phyloP scores from a whole-genome alignment of 2,113 vertebrate species.

The Catharus bicknelli region DNA sequence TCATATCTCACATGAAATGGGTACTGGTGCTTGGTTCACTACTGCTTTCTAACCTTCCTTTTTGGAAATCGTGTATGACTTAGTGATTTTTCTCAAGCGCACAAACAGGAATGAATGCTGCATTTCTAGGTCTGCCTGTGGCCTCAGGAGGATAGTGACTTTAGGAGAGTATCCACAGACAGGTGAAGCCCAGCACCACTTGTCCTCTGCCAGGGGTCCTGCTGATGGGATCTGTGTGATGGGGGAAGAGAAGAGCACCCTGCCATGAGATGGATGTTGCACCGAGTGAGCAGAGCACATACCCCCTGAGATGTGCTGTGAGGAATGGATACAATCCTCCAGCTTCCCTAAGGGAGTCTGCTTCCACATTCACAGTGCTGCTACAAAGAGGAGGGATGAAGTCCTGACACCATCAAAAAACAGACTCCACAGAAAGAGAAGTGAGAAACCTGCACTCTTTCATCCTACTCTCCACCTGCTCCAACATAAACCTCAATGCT shows the following conservation, averaged over 20 bases:
- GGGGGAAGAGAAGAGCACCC: not conserved
- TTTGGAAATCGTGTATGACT: not conserved
- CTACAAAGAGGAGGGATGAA: not conserved
- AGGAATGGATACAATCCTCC: not conserved
- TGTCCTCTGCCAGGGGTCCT: not conserved
- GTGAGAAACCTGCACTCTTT: not conserved
- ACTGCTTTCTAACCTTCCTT: not conserved
- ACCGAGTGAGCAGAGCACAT: not conserved
- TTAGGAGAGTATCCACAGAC: not conserved
- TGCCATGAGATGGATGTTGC: not conserved
- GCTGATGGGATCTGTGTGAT: not conserved
- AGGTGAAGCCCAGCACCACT: not conserved
- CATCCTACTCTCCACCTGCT: not conserved
- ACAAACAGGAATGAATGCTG: not conserved
- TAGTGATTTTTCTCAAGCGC: not conserved
- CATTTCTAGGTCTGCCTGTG: not conserved
- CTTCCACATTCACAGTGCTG: fast-evolving
- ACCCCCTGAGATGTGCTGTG: not conserved
- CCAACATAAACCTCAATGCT: not conserved
- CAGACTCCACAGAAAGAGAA: not conserved
- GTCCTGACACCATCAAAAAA: not conserved
- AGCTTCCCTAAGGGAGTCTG: not conserved
- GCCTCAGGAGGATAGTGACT: not conserved
- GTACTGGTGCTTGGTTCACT: not conserved
- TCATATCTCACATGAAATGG: not conserved